Evolutionary conservation across 2,113 vertebrate genomes (phyloP), one percentile per base, ranked within the genome.

Genomic region (Lophotis ruficrista): DNA sequence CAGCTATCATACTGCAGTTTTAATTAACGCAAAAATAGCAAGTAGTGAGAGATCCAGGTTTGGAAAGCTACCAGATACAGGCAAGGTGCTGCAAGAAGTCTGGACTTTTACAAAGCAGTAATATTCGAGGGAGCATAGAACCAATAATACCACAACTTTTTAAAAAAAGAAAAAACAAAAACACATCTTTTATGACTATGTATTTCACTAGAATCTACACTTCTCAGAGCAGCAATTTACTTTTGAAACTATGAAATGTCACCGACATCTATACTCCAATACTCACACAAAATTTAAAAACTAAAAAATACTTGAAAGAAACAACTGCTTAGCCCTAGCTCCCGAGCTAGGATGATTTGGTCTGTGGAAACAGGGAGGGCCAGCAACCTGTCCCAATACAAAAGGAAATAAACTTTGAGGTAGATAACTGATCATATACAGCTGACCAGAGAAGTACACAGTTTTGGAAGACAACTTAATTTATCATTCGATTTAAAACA

Each of bases 351-450:
- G 98, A 97, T 98, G 98, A 97, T 99, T 99, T 99, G 99, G 99
- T 99, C 99, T 99, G 98, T 98, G 98, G 99, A 98, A 98, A 98
- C 98, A 99, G 99, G 99, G 98, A 99, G 99, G 99, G 98, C 99
- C 99, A 99, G 99, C 99, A 98, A 99, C 99, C 99, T 99, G 98
- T 98, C 98, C 98, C 98, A 98, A 94, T 98, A 99, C 96, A 99
- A 99, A 99, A 99, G 98, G 98, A 99, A 99, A 98, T 94, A 98
- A 99, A 98, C 98, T 99, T 98, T 99, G 99, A 99, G 99, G 99
- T 99, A 99, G 99, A 99, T 99, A 99, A 99, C 98, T 99, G 99
- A 99, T 99, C 99, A 98, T 98, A 98, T 97, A 98, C 98, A 97
- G 98, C 98, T 98, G 99, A 99, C 98, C 99, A 99, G 99, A 98